These are phyloP conservation scores for Ovibos moschatus DNA, from an alignment of 2,113 vertebrate genomes.

Conservation along the genomic window DNA sequence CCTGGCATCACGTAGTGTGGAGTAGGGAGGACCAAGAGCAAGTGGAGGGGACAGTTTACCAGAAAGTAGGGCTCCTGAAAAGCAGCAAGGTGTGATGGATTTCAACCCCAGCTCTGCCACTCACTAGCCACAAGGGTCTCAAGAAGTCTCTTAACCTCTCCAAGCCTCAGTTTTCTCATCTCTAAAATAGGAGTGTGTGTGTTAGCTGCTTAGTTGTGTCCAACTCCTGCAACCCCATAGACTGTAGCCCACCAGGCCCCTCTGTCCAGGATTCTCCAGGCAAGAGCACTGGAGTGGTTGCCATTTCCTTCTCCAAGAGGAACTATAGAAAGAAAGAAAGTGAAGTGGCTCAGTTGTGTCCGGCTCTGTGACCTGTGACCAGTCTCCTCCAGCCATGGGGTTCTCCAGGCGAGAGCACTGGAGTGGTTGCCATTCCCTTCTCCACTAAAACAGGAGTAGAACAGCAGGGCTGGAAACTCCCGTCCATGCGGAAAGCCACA, in stretches of 20 bases:
- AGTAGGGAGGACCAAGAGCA: background rate
- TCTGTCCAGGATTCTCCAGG: background rate
- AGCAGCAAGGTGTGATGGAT: background rate
- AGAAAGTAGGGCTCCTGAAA: background rate
- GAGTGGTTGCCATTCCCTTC: background rate
- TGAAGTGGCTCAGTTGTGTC: background rate
- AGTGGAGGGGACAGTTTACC: background rate
- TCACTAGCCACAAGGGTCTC: background rate
- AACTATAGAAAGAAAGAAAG: background rate
- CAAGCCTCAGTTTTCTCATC: background rate
- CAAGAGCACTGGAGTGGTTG: background rate
- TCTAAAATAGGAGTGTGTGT: background rate
- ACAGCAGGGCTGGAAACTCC: background rate
- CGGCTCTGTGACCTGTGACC: background rate
- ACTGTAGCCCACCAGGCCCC: background rate
- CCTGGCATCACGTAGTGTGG: background rate
- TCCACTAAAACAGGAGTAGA: background rate
- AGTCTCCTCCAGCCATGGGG: background rate
- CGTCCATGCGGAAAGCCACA: background rate
- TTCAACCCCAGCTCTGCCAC: background rate
- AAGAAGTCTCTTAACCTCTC: background rate
- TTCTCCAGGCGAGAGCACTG: background rate
- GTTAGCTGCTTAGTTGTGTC: background rate
- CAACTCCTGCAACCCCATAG: background rate
- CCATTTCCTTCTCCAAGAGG: background rate